Evolutionary conservation across 2,113 vertebrate genomes (phyloP), one percentile per base, ranked within the genome.

Genomic region (Garra rufa): DNA sequence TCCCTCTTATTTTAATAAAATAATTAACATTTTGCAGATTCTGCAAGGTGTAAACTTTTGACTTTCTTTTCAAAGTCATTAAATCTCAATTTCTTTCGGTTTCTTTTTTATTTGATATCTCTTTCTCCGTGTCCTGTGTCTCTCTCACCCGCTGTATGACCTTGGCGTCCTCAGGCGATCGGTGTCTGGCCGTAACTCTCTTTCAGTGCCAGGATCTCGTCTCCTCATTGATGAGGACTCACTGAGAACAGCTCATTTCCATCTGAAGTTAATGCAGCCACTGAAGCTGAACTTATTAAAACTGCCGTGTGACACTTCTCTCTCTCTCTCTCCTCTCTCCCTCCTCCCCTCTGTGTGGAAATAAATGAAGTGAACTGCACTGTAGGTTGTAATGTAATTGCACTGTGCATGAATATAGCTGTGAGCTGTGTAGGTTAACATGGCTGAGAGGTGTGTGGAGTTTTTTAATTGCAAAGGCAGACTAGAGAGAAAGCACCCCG

Each of bases 391-490:
- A 88, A 85, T 90, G 79, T 85, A 89, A 87, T 76, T 81, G 41
- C 52, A 85, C 59, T 24, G 17, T 81, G 83, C 17, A 87, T 85
- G 87, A 82, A 76, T 89, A 84, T 86, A 85, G 88, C 88, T 85
- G 79, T 52, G 86, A 83, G 79, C 38, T 85, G 44, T 61, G 50
- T 84, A 41, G 67, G 83, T 55, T 70, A 83, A 76, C 89, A 86
- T 86, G 85, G 83, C 88, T 85, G 79, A 61, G 86, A 82, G 79
- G 26, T 84, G 48, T 61, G 50, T 84, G 50, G 71, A 71, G 83
- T 86, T 88, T 88, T 90, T 90, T 90, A 91, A 91, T 91, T 89
- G 87, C 76, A 71, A 80, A 85, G 88, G 84, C 61, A 81, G 76
- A 59, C 30, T 21, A 13, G 57, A 83, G 43, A 55, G 77, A 85